Evolutionary conservation across 2,797 vertebrate species (phyloP), one percentile per base, ranked within the genome.

Genomic region (Pseudocheirus occidentalis): DNA sequence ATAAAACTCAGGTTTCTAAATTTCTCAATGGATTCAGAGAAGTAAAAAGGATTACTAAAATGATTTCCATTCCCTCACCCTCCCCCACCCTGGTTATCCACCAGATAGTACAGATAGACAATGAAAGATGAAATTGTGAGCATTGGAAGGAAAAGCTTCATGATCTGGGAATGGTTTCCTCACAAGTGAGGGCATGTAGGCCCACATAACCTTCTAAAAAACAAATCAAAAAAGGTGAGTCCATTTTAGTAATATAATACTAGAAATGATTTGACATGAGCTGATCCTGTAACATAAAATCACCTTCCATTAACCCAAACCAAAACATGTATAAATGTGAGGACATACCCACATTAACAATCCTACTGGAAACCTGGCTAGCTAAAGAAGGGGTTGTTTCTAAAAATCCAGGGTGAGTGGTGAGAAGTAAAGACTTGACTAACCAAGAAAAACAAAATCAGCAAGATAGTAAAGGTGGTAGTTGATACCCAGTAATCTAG

Each of bases 1-100:
- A 97, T 40, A 96, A 93, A 97, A 90, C 55, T 95, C 92, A 5
- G 0, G 34, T 95, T 94, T 97, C 92, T 95, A n/a, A 89, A 95
- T 91, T 56, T 90, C 93, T 93, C 96, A 81, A 50, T 96, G 73
- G 93, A 97, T 96, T 97, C 92, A 93, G 95, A 95, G 94, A 97
- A 97, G 94, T 97, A 95, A 96, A 87, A 97, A 94, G 73, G 89
- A 96, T 98, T 98, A 93, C 95, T 96, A 95, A 96, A 96, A 92
- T 95, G 94, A 97, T 92, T 95, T 95, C 54, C 90, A 95, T 95
- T 96, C 96, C 95, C 46, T 27, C 11, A 10, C 53, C 62, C 7
- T 96, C 96, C 31, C 14, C 62, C 7, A 94, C 94, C 66, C 95
- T 94, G 40, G 94, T 92, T 95, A 94, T 97, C 94, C 92, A 94